phyloP scores from a whole-genome alignment of 2,113 vertebrate species.

The Erythrocebus patas region DNA sequence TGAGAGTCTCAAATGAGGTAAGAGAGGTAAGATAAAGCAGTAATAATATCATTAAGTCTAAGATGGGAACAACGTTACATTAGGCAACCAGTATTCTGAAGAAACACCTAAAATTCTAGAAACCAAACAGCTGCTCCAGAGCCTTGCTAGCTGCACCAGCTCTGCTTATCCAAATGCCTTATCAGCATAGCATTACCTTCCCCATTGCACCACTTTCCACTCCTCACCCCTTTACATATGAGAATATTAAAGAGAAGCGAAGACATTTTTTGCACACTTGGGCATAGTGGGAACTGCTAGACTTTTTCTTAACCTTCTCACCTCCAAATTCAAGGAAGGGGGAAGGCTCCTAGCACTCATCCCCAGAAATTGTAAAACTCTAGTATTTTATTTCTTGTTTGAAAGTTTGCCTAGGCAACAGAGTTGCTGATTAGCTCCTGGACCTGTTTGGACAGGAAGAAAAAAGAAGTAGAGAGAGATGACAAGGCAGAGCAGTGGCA shows the following conservation, averaged over 20 bases:
- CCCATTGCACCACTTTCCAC: rapidly evolving
- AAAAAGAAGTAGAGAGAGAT: not conserved
- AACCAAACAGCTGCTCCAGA: not conserved
- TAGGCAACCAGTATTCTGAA: not conserved
- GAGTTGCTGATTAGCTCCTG: not conserved
- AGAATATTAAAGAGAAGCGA: not conserved
- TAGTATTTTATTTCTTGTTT: not conserved
- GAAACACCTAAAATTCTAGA: not conserved
- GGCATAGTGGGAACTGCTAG: rapidly evolving
- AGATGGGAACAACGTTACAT: not conserved
- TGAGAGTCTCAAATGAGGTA: not conserved
- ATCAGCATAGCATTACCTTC: no score
- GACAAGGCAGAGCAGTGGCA: not conserved
- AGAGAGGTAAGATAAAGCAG: not conserved
- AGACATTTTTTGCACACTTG: not conserved
- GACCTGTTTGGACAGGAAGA: not conserved
- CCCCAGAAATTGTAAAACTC: not conserved
- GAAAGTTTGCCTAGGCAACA: not conserved
- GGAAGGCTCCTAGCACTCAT: not conserved
- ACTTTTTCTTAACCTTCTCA: not conserved
- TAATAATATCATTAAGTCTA: not conserved
- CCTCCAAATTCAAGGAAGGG: not conserved
- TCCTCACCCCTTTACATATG: not conserved
- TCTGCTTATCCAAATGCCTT: not conserved
- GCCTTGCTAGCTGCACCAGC: not conserved